Evolutionary conservation across 2,888 invertebrate genomes (phyloP), one percentile per base, ranked within the genome.

Genomic region (Pyrochroa serraticornis): DNA sequence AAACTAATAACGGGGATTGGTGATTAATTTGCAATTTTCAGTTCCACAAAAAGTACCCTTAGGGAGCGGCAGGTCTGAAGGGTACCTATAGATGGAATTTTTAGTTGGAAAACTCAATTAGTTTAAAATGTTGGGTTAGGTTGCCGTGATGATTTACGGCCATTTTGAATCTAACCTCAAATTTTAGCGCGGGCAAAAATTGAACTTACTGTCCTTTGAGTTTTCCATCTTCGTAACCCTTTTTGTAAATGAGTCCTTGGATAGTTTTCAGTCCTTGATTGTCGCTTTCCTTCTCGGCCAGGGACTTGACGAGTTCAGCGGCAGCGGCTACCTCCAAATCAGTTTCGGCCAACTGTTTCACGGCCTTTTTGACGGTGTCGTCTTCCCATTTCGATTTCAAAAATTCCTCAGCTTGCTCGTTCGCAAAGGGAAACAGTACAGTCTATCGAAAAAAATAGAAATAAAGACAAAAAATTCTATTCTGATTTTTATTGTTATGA

Each of bases 231-330:
- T 87, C 85, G 75, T 94, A 97, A 2, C 93, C 97, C 67, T 89
- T 85, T 71, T 87, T 86, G 92, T 93, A 96, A 70, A 97, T 89
- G 61, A 92, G 84, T 0, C 95, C 96, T 78, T 97, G 97, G n/a
- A 97, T 81, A 45, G 86, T 85, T 77, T 97, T 97, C 60, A 97
- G 81, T 3, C 91, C 87, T 3, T 86, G 86, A 33, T 87, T 85
- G 77, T 95, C 93, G 58, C 91, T 85, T 77, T 95, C 92, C 22
- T 82, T 80, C 42, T 90, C 87, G 84, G 95, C 95, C 78, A 92
- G 90, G 85, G 90, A 89, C 65, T 87, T 83, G 8, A 96, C 85
- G 78, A 88, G 90, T 58, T 85, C 84, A 8, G 89, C 81, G 30
- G 92, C 80, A 41, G 85, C 85, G 60, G 87, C 85, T 5, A 73